Percentiles rank a stretch among this genome's conserved stretches.
Evolutionary conservation across 2,797 vertebrate genomes (phyloP).

Genomic region (Mionectes olivaceus): DNA sequence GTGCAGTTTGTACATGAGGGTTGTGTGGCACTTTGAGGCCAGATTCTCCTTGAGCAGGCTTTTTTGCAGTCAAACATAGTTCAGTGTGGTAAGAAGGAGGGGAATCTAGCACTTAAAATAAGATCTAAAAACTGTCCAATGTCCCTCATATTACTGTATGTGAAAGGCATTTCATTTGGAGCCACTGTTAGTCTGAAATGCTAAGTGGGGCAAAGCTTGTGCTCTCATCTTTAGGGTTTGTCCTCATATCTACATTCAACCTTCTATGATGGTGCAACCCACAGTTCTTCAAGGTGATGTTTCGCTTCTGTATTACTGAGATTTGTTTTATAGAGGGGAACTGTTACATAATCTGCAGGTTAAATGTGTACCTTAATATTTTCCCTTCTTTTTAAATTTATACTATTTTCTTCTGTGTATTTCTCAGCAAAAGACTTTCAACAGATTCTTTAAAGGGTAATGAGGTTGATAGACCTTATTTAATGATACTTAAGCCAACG

Average conservation of each 20-base stretch:
- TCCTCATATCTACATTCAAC: background rate
- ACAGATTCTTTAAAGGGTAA: slow-evolving; percentile 47
- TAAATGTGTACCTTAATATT: background rate
- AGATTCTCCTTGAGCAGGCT: background rate
- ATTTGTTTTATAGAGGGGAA: background rate
- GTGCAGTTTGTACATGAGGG: background rate
- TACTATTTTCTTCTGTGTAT: background rate
- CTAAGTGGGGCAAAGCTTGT: background rate
- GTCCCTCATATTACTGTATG: background rate
- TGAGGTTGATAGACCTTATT: slow-evolving; percentile 53
- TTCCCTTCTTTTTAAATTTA: background rate
- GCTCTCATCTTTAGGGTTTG: background rate
- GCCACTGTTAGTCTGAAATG: background rate
- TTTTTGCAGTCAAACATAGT: background rate
- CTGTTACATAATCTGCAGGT: background rate
- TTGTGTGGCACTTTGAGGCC: background rate
- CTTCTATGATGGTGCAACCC: background rate
- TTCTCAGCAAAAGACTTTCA: slow-evolving; percentile 6
- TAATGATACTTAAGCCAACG: slow-evolving; percentile 53
- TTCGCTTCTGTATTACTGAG: background rate
- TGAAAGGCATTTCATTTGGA: background rate
- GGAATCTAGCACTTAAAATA: background rate
- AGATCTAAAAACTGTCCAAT: background rate
- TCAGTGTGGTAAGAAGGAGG: background rate
- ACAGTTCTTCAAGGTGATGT: background rate